These are phyloP conservation scores for Calameuta idolon DNA, from an alignment of 2,888 invertebrate species.

Conservation along the genomic window DNA sequence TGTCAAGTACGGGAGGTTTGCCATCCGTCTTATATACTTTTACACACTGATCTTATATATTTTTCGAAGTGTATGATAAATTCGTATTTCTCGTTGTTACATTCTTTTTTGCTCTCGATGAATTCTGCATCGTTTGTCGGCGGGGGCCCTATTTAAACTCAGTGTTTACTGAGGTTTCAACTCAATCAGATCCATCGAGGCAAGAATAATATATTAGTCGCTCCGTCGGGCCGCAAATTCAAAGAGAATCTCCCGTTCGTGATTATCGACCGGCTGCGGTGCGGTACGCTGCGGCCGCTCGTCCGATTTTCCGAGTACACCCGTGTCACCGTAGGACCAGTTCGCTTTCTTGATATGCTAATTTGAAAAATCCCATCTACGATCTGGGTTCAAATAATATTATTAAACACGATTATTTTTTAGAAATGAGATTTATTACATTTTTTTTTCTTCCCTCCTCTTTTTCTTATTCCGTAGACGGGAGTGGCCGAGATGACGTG, in stretches of 20 bases:
- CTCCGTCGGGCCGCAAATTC: slow-evolving; percentile 62
- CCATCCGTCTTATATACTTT: neutral
- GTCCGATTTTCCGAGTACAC: neutral
- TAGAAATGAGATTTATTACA: neutral
- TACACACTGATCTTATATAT: neutral
- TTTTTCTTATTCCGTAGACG: slow-evolving; percentile 69
- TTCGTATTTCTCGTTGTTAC: neutral
- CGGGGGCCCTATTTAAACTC: neutral
- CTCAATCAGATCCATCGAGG: slow-evolving; percentile 43
- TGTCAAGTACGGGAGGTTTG: neutral
- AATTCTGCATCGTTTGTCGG: neutral
- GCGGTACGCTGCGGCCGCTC: neutral
- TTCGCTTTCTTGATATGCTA: neutral
- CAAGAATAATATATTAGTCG: slow-evolving; percentile 53
- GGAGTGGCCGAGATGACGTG: slow-evolving; percentile 90
- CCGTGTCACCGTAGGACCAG: neutral
- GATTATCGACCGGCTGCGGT: slow-evolving; percentile 2
- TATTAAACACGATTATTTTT: neutral
- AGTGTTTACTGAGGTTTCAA: slow-evolving; percentile 28
- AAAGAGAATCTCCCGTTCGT: slow-evolving; percentile 45
- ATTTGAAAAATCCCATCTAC: neutral
- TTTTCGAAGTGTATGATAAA: neutral
- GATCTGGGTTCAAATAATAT: neutral
- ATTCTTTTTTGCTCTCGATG: neutral
- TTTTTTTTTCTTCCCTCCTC: too few species aligned